phyloP scores from a whole-genome alignment of 2,113 vertebrate genomes.

The Procavia capensis region DNA sequence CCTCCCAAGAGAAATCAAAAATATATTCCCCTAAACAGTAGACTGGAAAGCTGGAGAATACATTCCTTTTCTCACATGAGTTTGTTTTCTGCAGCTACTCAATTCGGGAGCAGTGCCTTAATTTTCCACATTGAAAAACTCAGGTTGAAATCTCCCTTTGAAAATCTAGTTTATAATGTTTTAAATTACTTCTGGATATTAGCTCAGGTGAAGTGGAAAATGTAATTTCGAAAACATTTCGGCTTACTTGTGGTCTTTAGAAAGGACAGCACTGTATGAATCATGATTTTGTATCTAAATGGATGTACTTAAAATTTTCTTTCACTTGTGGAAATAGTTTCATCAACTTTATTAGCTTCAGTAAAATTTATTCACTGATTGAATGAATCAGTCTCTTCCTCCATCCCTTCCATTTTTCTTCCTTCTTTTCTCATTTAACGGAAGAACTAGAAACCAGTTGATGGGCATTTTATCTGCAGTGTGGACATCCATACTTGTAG shows the following conservation, averaged over 20 bases:
- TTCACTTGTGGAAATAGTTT: slow-evolving; percentile 46
- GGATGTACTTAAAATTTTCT: neutral
- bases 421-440: neutral
- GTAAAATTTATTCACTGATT: slow-evolving; percentile 46
- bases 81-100: slow-evolving; percentile 54
- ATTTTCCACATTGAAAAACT: slow-evolving; percentile 68
- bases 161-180: slow-evolving; percentile 68
- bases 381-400: neutral
- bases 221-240: slow-evolving; percentile 68
- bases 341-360: slow-evolving; percentile 44
- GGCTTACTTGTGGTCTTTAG: slow-evolving; percentile 47
- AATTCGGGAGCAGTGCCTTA: slow-evolving; percentile 63
- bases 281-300: slow-evolving; percentile 44
- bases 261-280: neutral
- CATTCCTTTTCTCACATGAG: neutral
- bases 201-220: slow-evolving; percentile 78
- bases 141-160: slow-evolving; percentile 43
- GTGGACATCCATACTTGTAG: neutral
- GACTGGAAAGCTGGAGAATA: slow-evolving; percentile 42
- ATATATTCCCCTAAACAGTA: neutral
- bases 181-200: slow-evolving; percentile 51
- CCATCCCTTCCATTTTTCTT: neutral
- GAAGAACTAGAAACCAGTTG: neutral
- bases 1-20: slow-evolving; percentile 46
- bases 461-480: neutral